Evolutionary conservation across 2,797 vertebrate genomes (phyloP).

Genomic region (Gorsachius magnificus): DNA sequence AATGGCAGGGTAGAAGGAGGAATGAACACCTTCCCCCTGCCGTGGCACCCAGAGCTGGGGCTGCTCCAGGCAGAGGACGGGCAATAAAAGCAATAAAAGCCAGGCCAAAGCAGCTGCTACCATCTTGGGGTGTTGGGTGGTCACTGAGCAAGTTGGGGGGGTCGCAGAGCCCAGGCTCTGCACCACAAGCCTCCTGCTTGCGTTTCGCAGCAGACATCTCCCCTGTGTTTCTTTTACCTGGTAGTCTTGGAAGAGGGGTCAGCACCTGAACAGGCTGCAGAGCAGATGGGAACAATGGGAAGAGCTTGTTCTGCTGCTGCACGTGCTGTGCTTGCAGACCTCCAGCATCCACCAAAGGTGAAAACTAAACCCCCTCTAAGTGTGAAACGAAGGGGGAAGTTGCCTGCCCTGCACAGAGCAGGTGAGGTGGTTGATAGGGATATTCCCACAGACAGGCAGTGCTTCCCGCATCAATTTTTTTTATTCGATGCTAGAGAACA

Average conservation of each 20-base stretch:
- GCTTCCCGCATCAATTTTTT: neutral
- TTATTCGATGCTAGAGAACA: neutral
- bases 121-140: neutral
- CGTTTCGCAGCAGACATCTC: neutral
- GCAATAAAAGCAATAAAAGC: too few species aligned
- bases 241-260: neutral
- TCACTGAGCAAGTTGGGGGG: neutral
- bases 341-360: rapidly evolving
- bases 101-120: too few species aligned
- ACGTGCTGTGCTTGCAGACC: rapidly evolving
- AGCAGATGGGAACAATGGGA: neutral
- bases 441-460: too few species aligned
- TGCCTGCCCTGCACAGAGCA: neutral
- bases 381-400: neutral
- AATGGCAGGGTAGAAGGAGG: rapidly evolving
- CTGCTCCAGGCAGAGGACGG: neutral
- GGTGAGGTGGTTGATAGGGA: neutral
- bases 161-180: neutral
- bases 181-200: neutral
- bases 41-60: rapidly evolving
- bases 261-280: neutral
- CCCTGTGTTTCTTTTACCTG: too few species aligned
- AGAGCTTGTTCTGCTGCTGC: neutral
- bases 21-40: rapidly evolving
- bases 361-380: neutral